Evolutionary conservation across 2,888 invertebrate genomes (phyloP), one percentile per base, ranked within the genome.

Genomic region (Orthonychiurus folsomi): DNA sequence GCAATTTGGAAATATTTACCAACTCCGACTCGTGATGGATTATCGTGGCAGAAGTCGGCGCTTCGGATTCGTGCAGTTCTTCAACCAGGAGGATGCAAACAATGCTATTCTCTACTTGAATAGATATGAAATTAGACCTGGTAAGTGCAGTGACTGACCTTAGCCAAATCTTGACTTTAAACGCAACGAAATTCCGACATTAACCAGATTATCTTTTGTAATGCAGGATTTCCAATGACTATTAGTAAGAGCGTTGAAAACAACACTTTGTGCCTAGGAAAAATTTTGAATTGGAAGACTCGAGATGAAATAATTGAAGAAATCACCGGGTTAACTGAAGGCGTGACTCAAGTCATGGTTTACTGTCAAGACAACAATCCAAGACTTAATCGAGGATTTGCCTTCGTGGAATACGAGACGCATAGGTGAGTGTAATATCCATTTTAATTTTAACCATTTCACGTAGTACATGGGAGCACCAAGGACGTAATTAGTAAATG

Each of bases 1-100:
- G n/a, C n/a, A n/a, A n/a, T n/a, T n/a, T n/a, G n/a, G n/a, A n/a
- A n/a, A n/a, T n/a, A 81, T 92, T 48, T 86, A 87, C 76, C 86
- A 88, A 74, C 78, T 92, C 73, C 80, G 93, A 0, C 77, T 92
- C 5, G 91, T 92, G 90, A 84, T 92, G 82, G 86, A 88, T 73
- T 88, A 87, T 74, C 84, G 83, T 0, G 37, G 37, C 5, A 9
- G 9, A 37, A 37, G 15, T 37, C 37, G 37, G 5, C 91, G 91
- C 0, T 92, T 85, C 75, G 88, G 85, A 1, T 93, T 90, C 76
- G 86, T 88, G 0, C 84, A 84, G n/a, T 82, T 77, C 72, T 80
- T 82, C 1, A 79, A 79, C 55, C 75, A 78, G 2, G 75, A 77
- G 1, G 82, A 85, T n/a, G 90, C 90, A 0, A 79, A 80, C 55